phyloP scores from a whole-genome alignment of 2,113 vertebrate species.

The Platysternon megacephalum region DNA sequence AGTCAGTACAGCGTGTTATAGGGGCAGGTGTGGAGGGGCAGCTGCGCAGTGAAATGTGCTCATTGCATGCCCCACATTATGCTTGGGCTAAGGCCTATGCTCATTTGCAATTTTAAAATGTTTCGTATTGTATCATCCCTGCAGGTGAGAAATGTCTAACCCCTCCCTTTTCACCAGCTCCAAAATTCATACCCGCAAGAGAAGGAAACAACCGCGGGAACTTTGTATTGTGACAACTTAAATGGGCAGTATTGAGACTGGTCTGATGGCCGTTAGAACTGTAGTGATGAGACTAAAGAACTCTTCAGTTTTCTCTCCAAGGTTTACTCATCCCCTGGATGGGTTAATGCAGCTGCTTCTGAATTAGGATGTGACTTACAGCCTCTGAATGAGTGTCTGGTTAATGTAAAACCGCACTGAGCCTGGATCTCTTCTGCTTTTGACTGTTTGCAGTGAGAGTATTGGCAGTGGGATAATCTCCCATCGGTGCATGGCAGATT shows the following conservation, averaged over 20 bases:
- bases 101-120: not conserved
- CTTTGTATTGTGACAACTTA: not conserved
- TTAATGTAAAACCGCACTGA: not conserved
- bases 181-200: not conserved
- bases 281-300: not conserved
- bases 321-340: not conserved
- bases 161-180: not conserved
- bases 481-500: conserved; percentile 4
- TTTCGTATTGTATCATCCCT: not conserved
- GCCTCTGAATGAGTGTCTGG: not conserved
- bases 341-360: not conserved
- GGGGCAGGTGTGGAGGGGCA: not conserved
- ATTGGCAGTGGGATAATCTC: not conserved
- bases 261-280: not conserved
- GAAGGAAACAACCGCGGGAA: not conserved
- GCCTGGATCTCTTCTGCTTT: not conserved
- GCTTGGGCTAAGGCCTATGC: not conserved
- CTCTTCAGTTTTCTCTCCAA: not conserved
- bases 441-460: not conserved
- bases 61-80: not conserved
- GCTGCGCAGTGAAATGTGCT: not conserved
- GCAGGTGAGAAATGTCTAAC: not conserved
- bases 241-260: not conserved
- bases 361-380: not conserved
- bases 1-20: not conserved